Base-by-base conservation (phyloP, 1,140 invertebrate genomes). In the Atta cephalotes region DNA sequence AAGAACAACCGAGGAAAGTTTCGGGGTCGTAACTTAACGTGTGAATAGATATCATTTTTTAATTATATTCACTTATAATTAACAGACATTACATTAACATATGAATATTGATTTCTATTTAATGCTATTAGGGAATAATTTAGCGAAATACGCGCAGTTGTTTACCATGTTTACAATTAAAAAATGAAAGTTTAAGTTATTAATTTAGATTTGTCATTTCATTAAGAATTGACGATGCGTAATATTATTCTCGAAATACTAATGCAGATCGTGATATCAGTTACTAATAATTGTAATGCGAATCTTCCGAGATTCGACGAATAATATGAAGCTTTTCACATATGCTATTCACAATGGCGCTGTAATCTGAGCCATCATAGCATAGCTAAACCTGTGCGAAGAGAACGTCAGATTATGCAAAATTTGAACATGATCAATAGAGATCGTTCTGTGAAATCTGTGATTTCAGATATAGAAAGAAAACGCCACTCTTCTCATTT, bases 41-140 rank as follows among this genome's bases (percentile, higher is more conserved):
- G 53, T 16, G 70, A 80, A 53, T 31, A n/a, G n/a, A 31, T 10
- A 39, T 39, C 25, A 58, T n/a, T 21, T 63, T 84, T 74, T 84
- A 74, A 84, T 74, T 51, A 60, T 39, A 35, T 35, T 74, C 28
- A 25, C n/a, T 84, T 16, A 72, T 49, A 82, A 72, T 72, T 74
- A 82, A 58, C 56, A 62, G 25, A 53, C 39, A 49, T 62, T 62
- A 49, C 4, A 35, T 51, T 62, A 3, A 4, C 53, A 3, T 14
- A 51, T 12, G 5, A 71, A 60, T 81, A 21, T 66, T 45, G 16
- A 51, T n/a, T 45, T 60, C 16, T 10, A 14, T 70, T 56, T 3
- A 3, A 56, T 9, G 63, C 35, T 18, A 12, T 65, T 14, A 28
- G 1, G 10, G n/a, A 68, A 68, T 68, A 45, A 70, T 70, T 70